Evolutionary conservation across 2,113 vertebrate species (phyloP).

Genomic region (Halichoerus grypus): DNA sequence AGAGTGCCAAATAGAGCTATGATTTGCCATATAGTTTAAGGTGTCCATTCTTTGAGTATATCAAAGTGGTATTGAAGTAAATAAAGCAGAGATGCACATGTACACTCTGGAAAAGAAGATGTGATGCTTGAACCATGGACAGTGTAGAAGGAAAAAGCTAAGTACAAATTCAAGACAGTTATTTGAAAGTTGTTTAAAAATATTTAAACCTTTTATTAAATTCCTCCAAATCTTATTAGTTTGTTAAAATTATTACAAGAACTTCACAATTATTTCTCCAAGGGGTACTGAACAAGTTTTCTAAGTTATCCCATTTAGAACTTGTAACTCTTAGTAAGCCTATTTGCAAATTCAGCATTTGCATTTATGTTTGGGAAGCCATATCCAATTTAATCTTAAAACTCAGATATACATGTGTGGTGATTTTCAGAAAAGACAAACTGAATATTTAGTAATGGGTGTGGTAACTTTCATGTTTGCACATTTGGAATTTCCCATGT

Average conservation of each 20-base stretch:
- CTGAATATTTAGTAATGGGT: background rate
- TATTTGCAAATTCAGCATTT: background rate
- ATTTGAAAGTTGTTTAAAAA: background rate
- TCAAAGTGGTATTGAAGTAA: background rate
- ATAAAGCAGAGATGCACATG: background rate
- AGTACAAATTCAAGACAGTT: background rate
- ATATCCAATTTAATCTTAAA: background rate
- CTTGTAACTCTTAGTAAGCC: background rate
- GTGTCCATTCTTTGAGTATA: background rate
- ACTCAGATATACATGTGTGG: background rate
- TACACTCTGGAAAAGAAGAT: background rate
- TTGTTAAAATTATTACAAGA: background rate
- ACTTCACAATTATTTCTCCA: slow-evolving; percentile 40
- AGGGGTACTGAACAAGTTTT: background rate
- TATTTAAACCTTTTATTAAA: slow-evolving; percentile 6
- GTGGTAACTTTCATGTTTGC: slow-evolving; percentile 56
- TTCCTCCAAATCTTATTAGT: background rate
- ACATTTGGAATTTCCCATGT: slow-evolving; percentile 6
- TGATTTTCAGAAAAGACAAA: slow-evolving; percentile 68
- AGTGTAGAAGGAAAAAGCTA: background rate
- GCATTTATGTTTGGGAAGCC: background rate
- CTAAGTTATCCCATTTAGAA: slow-evolving; percentile 40
- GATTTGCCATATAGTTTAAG: background rate
- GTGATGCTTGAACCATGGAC: background rate
- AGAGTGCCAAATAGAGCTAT: background rate